phyloP scores from a whole-genome alignment of 2,888 invertebrate genomes.

The Tachina fera region DNA sequence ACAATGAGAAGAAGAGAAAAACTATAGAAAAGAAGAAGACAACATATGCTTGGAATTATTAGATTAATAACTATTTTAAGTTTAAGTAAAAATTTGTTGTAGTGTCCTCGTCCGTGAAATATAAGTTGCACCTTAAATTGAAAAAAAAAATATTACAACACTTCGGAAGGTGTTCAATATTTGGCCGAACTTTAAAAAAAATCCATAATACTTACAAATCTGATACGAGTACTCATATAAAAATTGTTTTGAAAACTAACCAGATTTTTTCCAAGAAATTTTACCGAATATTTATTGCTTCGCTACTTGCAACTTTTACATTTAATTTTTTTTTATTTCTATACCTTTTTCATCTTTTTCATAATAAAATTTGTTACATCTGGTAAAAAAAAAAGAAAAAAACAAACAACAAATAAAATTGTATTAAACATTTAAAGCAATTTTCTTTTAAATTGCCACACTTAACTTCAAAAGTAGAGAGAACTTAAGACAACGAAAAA shows the following conservation, averaged over 20 bases:
- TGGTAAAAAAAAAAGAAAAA: constrained; percentile 19
- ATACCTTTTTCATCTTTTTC: no score
- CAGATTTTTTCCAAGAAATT: no score
- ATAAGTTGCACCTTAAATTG: no score
- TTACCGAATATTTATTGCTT: not conserved
- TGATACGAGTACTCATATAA: no score
- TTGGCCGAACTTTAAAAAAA: no score
- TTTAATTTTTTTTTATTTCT: not conserved
- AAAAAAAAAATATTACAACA: no score
- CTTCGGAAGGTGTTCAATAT: no score
- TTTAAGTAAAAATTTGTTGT: no score
- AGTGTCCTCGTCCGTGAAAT: no score
- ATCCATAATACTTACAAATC: no score
- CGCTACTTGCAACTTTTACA: not conserved
- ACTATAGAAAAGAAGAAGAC: not conserved
- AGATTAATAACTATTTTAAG: not conserved
- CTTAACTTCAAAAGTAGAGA: constrained; percentile 52
- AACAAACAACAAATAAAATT: constrained; percentile 19
- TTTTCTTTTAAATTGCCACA: constrained; percentile 61
- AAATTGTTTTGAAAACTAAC: no score
- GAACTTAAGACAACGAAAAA: constrained; percentile 28
- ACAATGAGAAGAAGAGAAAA: not conserved
- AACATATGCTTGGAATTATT: not conserved
- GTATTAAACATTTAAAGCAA: constrained; percentile 42
- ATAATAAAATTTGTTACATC: constrained; percentile 33